Percentiles rank a stretch among this genome's conserved stretches.
Conservation (phyloP, 2,888 invertebrate genomes). For the Diadegma fenestrale region DNA sequence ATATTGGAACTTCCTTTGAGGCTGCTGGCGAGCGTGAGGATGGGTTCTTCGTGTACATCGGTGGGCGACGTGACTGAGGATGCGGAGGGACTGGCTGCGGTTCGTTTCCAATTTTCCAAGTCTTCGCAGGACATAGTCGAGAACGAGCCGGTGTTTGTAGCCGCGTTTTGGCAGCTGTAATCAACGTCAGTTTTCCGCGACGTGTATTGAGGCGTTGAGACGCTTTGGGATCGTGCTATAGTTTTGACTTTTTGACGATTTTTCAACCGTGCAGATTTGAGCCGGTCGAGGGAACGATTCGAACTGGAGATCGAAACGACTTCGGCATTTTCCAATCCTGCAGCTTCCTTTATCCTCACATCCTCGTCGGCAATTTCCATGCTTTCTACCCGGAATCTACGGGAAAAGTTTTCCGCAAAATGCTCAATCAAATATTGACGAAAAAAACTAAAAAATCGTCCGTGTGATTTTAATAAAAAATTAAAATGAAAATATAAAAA, state of each 20-base stretch:
- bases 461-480: no score
- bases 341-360: slow-evolving; percentile 80
- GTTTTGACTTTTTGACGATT: slow-evolving; percentile 67
- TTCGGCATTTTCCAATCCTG: slow-evolving; percentile 58
- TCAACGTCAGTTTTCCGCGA: slow-evolving; percentile 58
- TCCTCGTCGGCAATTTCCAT: slow-evolving; percentile 82
- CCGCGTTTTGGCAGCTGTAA: slow-evolving; percentile 47
- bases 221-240: slow-evolving; percentile 78
- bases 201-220: slow-evolving; percentile 73
- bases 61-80: slow-evolving; percentile 39
- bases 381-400: slow-evolving; percentile 82
- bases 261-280: slow-evolving; percentile 50
- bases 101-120: slow-evolving; percentile 75
- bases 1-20: slow-evolving; percentile 77
- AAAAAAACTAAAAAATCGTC: no score
- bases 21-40: slow-evolving; percentile 80
- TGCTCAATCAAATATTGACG: no score
- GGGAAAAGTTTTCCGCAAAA: background rate
- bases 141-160: slow-evolving; percentile 75
- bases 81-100: slow-evolving; percentile 42
- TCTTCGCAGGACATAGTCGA: slow-evolving; percentile 76
- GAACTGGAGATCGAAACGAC: slow-evolving; percentile 52
- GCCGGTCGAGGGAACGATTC: slow-evolving; percentile 65
- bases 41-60: slow-evolving; percentile 73
- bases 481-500: no score